Percentiles rank a stretch among this genome's conserved stretches.
Evolutionary conservation across 2,797 vertebrate species (phyloP).

Genomic region (Chlorospingus semifuscus): DNA sequence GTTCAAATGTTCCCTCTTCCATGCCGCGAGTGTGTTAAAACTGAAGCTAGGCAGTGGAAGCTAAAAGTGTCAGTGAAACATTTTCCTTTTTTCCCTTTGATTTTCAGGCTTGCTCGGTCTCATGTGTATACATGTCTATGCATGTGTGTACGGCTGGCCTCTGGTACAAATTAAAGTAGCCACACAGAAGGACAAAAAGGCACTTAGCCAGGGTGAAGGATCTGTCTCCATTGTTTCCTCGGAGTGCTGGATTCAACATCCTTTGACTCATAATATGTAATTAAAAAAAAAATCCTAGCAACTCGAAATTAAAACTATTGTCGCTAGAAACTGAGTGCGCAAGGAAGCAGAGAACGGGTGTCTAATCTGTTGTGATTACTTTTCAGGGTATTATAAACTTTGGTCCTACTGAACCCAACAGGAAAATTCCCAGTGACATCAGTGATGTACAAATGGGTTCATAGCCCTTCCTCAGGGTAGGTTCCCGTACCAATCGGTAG

Average conservation of each 20-base stretch:
- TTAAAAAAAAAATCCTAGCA: not conserved
- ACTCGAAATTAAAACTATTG: constrained; percentile 30
- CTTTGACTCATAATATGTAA: constrained; percentile 55
- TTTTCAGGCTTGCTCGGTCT: not conserved
- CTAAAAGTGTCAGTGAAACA: not conserved
- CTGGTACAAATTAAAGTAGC: constrained; percentile 64
- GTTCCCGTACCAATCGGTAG: not conserved
- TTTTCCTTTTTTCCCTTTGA: not conserved
- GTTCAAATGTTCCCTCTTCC: not conserved
- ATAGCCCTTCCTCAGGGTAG: not conserved
- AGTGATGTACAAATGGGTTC: not conserved
- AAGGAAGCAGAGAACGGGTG: not conserved
- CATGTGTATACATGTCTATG: not conserved
- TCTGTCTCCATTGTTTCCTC: constrained; percentile 53
- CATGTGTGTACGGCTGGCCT: not conserved
- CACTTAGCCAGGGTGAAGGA: constrained; percentile 32
- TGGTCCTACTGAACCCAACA: not conserved
- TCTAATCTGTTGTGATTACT: not conserved
- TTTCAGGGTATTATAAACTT: constrained; percentile 36
- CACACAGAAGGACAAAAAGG: constrained; percentile 50
- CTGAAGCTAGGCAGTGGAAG: not conserved
- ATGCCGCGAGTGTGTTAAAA: not conserved
- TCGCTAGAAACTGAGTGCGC: not conserved
- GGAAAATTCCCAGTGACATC: constrained; percentile 42
- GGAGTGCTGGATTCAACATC: not conserved